phyloP scores from a whole-genome alignment of 2,113 vertebrate genomes.

The Tetrao urogallus region DNA sequence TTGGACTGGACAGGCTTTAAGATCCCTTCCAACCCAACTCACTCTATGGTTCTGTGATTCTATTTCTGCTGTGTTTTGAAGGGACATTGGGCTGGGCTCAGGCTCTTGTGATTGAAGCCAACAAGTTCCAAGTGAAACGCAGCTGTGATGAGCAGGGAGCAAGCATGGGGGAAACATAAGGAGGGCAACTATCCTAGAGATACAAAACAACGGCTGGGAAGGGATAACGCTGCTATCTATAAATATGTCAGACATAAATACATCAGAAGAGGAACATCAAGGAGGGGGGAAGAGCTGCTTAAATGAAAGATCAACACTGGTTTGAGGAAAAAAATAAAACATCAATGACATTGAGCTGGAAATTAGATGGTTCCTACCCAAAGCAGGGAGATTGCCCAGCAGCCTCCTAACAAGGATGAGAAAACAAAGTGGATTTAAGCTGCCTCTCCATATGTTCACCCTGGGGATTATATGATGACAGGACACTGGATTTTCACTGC shows the following conservation, averaged over 20 bases:
- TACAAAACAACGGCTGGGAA: not conserved
- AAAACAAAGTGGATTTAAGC: not conserved
- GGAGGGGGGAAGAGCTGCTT: constrained; percentile 15
- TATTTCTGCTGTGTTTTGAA: not conserved
- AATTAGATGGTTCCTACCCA: not conserved
- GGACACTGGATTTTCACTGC: not conserved
- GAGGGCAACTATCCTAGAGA: not conserved
- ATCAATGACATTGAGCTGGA: not conserved
- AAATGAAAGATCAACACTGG: not conserved
- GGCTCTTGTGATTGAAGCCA: not conserved
- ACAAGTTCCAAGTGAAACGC: not conserved
- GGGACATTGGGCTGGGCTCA: not conserved
- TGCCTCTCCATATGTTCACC: not conserved
- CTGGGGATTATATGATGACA: not conserved
- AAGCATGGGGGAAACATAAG: not conserved
- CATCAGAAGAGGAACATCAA: not conserved
- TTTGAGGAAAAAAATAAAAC: not conserved
- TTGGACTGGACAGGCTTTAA: not conserved
- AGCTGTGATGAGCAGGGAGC: not conserved
- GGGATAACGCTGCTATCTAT: not conserved
- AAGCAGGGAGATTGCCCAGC: not conserved
- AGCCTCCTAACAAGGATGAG: not conserved
- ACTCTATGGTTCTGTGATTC: not conserved
- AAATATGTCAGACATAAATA: constrained; percentile 14
- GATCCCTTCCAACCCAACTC: not conserved